Evolutionary conservation across 2,113 vertebrate genomes (phyloP).

Genomic region (Nannospalax galili): DNA sequence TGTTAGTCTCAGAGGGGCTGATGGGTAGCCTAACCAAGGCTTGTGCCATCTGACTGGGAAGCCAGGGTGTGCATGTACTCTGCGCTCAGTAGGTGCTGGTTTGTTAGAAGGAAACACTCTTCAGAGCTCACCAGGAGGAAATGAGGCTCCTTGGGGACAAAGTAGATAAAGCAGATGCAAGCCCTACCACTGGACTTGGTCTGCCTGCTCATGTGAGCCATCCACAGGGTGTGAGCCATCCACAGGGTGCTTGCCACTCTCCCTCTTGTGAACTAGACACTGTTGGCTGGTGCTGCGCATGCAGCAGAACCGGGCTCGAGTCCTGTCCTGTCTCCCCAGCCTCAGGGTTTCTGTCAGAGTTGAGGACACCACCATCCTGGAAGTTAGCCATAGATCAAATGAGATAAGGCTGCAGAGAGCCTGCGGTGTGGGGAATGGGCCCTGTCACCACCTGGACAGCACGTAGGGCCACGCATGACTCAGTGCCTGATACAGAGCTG

Average conservation of each 20-base stretch:
- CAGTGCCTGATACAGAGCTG: rapidly evolving
- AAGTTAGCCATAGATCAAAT: neutral
- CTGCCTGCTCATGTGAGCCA: rapidly evolving
- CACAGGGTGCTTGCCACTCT: neutral
- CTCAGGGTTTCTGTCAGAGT: neutral
- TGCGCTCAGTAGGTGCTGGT: neutral
- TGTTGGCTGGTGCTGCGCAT: neutral
- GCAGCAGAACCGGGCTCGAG: neutral
- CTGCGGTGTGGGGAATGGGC: rapidly evolving
- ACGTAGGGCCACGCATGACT: neutral
- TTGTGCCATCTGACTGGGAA: too few species aligned
- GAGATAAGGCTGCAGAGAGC: neutral
- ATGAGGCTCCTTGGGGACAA: neutral
- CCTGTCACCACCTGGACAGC: neutral
- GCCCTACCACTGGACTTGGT: neutral
- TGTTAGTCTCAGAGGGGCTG: neutral
- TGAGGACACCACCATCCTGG: too few species aligned
- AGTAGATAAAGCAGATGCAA: rapidly evolving
- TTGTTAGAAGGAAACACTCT: neutral
- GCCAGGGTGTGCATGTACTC: neutral
- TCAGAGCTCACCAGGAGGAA: neutral
- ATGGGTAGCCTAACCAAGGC: neutral
- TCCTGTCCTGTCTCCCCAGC: neutral
- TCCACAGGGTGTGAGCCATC: neutral
- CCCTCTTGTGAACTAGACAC: neutral